Evolutionary conservation across 1,140 invertebrate species (phyloP), one percentile per base, ranked within the genome.

Genomic region (Tenebrio molitor): DNA sequence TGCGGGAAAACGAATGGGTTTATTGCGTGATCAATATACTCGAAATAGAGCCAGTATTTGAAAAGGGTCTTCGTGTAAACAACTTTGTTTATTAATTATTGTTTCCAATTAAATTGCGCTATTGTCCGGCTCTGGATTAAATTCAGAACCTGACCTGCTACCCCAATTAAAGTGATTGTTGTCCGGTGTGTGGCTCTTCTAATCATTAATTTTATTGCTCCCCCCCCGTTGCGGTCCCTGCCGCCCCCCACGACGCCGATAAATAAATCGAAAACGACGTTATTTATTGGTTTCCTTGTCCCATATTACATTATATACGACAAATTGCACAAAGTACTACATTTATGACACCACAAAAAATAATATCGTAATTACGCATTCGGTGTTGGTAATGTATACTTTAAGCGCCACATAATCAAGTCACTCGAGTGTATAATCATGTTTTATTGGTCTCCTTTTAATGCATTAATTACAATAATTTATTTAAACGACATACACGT

Each of bases 391-490:
- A 53, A 53, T 53, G 46, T 23, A 58, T 58, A 12, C 50, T 58
- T 58, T 58, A 25, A 58, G 50, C 50, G 50, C 21, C 50, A 58
- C 50, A 58, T 58, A 58, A 58, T 58, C 50, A 58, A 58, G 21
- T 29, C 21, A 12, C 0, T 14, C 42, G 42, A 33, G 21, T n/a
- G 23, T 58, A 33, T 58, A 33, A 58, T 58, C 50, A 25, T 10
- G 46, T 53, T 53, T 46, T 23, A 53, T 53, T 53, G 46, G 46
- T 21, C 46, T 5, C 46, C 16, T 53, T 53, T 53, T 53, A 53
- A 53, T 53, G 46, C 50, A 58, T 58, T 33, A 58, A 58, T 58
- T 58, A 58, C 50, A 58, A 58, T 58, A 58, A 58, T 58, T 58
- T 46, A 46, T 46, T 16, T 4, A 15, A 17, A 6, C 16, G 14